These are phyloP conservation scores for Tarsius wallacei DNA, from an alignment of 2,797 vertebrate genomes.

Conservation along the genomic window DNA sequence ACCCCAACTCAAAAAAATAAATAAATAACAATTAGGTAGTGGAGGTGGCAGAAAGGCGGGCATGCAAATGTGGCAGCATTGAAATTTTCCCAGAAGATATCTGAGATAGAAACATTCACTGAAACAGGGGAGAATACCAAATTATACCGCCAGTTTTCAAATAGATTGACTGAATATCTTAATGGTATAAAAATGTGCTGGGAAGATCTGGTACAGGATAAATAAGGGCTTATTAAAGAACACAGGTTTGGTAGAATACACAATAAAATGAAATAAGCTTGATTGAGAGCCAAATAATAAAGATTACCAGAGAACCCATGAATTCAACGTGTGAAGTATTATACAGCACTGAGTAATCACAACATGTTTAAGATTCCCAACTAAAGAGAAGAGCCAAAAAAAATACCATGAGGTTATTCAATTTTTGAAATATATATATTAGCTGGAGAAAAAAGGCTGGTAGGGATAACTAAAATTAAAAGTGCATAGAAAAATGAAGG, in stretches of 20 bases:
- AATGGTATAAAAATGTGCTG: not conserved
- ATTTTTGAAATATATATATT: slow-evolving; percentile 7
- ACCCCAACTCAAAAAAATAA: too few species aligned
- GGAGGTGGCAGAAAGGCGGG: not conserved
- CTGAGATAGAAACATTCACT: not conserved
- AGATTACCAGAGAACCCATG: not conserved
- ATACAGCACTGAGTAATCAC: not conserved
- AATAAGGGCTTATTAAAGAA: slow-evolving; percentile 17
- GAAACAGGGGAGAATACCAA: not conserved
- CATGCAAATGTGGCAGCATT: not conserved
- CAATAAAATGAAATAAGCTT: slow-evolving; percentile 48
- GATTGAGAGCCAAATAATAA: slow-evolving; percentile 8
- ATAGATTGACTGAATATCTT: not conserved
- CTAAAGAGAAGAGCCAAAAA: slow-evolving; percentile 8
- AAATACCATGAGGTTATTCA: not conserved
- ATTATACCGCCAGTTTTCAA: slow-evolving; percentile 6
- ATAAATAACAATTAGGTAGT: not conserved
- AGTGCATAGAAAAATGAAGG: not conserved
- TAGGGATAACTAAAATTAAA: slow-evolving; percentile 6
- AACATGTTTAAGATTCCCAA: not conserved
- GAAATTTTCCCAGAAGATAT: slow-evolving; percentile 22
- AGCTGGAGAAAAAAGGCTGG: not conserved
- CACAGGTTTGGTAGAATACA: not conserved
- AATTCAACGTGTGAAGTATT: slow-evolving; percentile 51
- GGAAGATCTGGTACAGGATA: not conserved